Evolutionary conservation across 1,140 invertebrate species (phyloP), one percentile per base, ranked within the genome.

Genomic region (Hesperophylax magnus): DNA sequence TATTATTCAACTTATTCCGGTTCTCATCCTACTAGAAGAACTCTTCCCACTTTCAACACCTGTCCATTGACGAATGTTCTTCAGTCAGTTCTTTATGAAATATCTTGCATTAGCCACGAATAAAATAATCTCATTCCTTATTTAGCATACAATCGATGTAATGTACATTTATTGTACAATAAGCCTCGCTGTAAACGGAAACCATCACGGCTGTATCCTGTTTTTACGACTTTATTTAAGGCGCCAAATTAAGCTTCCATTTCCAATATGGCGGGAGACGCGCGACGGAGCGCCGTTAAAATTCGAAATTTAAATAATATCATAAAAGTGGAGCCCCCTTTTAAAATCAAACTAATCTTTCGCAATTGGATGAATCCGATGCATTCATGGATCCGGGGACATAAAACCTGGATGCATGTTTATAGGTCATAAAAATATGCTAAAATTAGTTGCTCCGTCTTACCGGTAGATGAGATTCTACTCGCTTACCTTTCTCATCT

Each of bases 331-430:
- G 17, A 74, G 53, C 47, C 75, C 78, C 81, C 81, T 69, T 81
- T 81, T 81, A 84, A 84, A 84, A 81, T 84, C 82, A 79, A 81
- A 83, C 82, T 83, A 83, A 83, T 83, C 82, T 83, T 83, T 83
- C 77, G 82, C 82, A 83, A 83, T 83, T 81, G 82, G 82, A 84
- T 81, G 79, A 81, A 80, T 76, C 71, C 75, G 79, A 71, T 80
- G 82, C 79, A 79, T 81, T 74, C 80, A 27, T 52, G 76, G 63
- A 22, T 18, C 60, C 72, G 60, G n/a, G 61, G 78, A 78, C 82
- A 65, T 78, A 80, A 82, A 82, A 78, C 58, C 15, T 9, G 52
- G 82, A 80, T 78, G 79, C 74, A 80, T 63, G 79, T 83, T 83
- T 81, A 81, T 81, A 56, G 53, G 77, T 77, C 78, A 72, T 84